Evolutionary conservation across 2,888 invertebrate genomes (phyloP), one percentile per base, ranked within the genome.

Genomic region (Cylindroiulus punctatus): DNA sequence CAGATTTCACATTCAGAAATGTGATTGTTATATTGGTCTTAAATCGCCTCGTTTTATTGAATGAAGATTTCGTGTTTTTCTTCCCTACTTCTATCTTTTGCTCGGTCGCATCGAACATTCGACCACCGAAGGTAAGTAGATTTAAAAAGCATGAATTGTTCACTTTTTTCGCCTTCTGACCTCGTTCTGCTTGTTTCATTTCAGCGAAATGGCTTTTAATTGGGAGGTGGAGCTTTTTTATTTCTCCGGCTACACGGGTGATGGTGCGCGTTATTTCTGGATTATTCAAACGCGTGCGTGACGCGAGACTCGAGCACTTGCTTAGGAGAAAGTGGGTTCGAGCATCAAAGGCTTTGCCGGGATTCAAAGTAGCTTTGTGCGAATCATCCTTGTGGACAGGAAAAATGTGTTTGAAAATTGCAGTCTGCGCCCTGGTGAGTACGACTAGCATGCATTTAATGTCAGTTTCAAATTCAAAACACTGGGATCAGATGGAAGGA

Each of bases 111-210:
- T 57, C 17, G 5, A 57, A n/a, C 52, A 2, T 17, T 17, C 52
- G 52, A 57, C 52, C n/a, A 19, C n/a, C 36, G 36, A 2, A 36
- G 36, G n/a, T 57, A 57, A 57, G 52, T 57, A 57, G 52, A 57
- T 57, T 57, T 57, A 57, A 57, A 57, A 57, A 57, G 17, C n/a
- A 57, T 57, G 52, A 57, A 57, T 57, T 57, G 52, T 57, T 57
- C n/a, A 7, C 2, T 57, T 57, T 57, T 57, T 57, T 12, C n/a
- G 52, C 52, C 52, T 57, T 57, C 52, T 57, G 52, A 57, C 52
- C 52, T 57, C 52, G 52, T 57, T 57, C 52, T 57, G 52, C n/a
- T 57, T n/a, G 52, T 57, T 57, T 57, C 52, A 57, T 57, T 57
- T n/a, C 52, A 57, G 52, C 52, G 52, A 57, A n/a, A 57, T 57